Evolutionary conservation across 2,113 vertebrate species (phyloP).

Genomic region (Crocuta crocuta): DNA sequence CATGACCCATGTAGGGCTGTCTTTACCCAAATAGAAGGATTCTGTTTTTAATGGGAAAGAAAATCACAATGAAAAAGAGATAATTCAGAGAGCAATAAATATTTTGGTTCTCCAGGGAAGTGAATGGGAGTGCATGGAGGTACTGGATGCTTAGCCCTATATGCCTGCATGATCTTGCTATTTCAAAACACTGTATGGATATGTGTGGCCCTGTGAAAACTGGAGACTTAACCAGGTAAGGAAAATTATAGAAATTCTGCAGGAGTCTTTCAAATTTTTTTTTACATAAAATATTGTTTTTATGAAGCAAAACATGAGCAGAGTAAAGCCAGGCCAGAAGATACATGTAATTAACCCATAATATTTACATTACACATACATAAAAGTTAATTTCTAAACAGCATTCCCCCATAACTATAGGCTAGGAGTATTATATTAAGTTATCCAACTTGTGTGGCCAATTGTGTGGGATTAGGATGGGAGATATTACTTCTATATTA

Average conservation of each 20-base stretch:
- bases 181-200: background rate
- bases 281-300: background rate
- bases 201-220: background rate
- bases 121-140: background rate
- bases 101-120: too few relatives aligned
- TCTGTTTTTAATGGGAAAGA: rapidly evolving
- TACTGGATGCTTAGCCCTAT: background rate
- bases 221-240: background rate
- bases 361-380: background rate
- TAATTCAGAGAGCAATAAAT: background rate
- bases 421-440: background rate
- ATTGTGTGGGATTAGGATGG: background rate
- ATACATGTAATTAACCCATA: background rate
- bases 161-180: background rate
- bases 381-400: background rate
- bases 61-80: slow-evolving; percentile 13
- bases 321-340: background rate
- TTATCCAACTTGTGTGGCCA: background rate
- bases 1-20: background rate
- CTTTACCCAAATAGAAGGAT: background rate
- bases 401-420: background rate
- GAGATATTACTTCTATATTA: background rate
- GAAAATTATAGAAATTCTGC: background rate
- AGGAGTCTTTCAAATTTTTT: background rate
- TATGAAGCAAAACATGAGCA: background rate